These are phyloP conservation scores for Tapirus indicus DNA, from an alignment of 2,797 vertebrate species.

Conservation along the genomic window DNA sequence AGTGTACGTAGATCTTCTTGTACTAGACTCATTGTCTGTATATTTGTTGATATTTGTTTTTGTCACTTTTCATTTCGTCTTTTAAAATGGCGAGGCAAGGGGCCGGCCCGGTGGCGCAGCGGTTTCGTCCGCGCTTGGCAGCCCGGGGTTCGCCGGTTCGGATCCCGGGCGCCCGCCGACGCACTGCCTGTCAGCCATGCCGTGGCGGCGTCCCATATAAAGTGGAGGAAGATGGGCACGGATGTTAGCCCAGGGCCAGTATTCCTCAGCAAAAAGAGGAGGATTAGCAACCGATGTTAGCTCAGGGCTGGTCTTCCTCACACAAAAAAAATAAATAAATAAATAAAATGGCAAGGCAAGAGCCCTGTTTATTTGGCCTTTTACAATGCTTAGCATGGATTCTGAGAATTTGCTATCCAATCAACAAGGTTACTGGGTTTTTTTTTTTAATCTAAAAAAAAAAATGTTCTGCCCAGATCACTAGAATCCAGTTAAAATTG, in stretches of 20 bases:
- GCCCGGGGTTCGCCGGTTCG: no score
- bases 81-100: background rate
- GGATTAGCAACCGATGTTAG: no score
- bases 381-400: background rate
- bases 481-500: background rate
- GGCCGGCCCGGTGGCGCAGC: no score
- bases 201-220: no score
- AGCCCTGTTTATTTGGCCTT: background rate
- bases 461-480: background rate
- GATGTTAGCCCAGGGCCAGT: no score
- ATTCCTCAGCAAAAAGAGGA: no score
- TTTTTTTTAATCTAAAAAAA: background rate
- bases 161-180: no score
- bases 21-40: background rate
- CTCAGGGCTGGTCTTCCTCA: no score
- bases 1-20: background rate
- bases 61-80: constrained; percentile 4
- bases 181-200: no score
- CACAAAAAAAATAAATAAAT: no score
- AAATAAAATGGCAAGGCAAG: background rate
- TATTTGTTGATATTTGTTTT: background rate
- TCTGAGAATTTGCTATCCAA: background rate
- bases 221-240: no score
- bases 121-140: no score
- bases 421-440: background rate